Evolutionary conservation across 2,113 vertebrate species (phyloP).

Genomic region (Aegotheles bennettii): DNA sequence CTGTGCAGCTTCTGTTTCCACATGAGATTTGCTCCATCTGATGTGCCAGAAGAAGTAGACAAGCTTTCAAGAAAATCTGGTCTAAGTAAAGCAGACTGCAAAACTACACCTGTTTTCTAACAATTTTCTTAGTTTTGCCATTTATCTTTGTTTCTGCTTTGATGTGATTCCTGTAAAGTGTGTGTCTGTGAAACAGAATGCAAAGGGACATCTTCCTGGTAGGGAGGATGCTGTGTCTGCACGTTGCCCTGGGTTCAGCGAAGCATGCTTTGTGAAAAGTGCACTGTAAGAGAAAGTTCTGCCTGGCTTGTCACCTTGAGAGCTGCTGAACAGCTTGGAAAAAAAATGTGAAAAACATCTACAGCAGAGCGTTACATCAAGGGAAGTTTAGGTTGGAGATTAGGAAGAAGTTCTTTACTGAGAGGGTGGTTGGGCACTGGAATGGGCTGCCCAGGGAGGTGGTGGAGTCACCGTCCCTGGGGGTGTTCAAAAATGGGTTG

Average conservation of each 20-base stretch:
- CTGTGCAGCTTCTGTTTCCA: not conserved
- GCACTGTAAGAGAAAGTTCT: not conserved
- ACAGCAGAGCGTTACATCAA: too few species aligned
- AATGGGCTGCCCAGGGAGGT: too few species aligned
- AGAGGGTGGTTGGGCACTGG: too few species aligned
- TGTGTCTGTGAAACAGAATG: not conserved
- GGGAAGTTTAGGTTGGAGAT: too few species aligned
- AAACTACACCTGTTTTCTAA: not conserved
- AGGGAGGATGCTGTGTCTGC: not conserved
- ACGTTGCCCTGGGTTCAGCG: accelerated
- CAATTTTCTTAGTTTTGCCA: not conserved
- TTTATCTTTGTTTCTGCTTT: not conserved
- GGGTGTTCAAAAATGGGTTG: too few species aligned
- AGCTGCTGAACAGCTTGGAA: not conserved
- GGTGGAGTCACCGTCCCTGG: too few species aligned
- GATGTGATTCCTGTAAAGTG: not conserved
- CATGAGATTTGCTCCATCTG: not conserved
- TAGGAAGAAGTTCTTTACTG: too few species aligned
- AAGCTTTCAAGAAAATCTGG: not conserved
- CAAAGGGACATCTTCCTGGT: not conserved
- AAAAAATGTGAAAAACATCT: not conserved
- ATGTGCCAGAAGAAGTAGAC: accelerated
- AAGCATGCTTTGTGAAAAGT: not conserved
- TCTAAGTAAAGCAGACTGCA: not conserved
- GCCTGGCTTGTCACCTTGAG: not conserved